These are phyloP conservation scores for Prolemur simus DNA, from an alignment of 2,113 vertebrate species.

Conservation along the genomic window DNA sequence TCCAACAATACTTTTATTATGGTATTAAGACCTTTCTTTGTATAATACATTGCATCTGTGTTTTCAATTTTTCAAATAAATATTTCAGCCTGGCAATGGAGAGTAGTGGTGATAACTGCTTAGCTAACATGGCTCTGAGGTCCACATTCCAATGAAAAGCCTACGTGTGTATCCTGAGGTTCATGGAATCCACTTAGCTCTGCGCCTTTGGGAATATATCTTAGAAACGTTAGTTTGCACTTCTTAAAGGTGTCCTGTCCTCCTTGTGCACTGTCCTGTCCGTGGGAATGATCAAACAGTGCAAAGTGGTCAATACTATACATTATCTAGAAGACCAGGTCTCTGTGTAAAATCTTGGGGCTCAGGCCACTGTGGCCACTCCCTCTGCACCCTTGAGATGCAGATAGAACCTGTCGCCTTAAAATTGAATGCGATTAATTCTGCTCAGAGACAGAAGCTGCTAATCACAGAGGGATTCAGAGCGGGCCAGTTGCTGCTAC, in stretches of 20 bases:
- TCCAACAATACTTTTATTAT: constrained; percentile 62
- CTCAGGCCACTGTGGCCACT: neutral
- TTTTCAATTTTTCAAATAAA: constrained; percentile 87
- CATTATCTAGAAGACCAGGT: neutral
- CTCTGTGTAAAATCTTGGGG: neutral
- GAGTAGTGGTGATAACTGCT: neutral
- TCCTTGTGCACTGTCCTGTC: neutral
- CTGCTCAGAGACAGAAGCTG: neutral
- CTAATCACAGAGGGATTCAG: neutral
- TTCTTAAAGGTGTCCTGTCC: neutral
- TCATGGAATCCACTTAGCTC: neutral
- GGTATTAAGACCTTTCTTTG: constrained; percentile 73
- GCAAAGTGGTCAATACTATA: fast-evolving
- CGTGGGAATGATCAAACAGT: neutral
- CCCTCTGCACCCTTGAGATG: neutral
- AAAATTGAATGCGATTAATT: neutral
- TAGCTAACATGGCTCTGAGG: neutral
- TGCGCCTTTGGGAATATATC: neutral
- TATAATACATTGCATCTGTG: constrained; percentile 76
- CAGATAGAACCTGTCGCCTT: neutral
- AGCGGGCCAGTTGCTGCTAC: neutral
- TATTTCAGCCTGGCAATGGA: constrained; percentile 75
- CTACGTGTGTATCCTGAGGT: neutral
- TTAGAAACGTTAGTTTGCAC: neutral
- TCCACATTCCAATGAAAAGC: neutral